These are phyloP conservation scores for Ptilodon capucinus DNA, from an alignment of 2,888 invertebrate species.

Conservation along the genomic window DNA sequence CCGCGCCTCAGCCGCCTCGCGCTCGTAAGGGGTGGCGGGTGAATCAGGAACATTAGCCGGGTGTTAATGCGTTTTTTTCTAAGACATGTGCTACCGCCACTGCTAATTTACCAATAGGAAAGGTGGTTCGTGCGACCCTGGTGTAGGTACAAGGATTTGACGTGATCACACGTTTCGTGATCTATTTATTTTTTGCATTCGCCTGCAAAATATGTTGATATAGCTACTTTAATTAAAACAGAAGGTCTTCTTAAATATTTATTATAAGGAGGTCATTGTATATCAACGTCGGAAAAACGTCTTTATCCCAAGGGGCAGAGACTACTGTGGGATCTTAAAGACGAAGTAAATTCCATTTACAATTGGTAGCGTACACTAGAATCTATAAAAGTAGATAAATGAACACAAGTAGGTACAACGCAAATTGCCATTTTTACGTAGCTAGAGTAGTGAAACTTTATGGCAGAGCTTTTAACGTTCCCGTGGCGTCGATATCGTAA, in stretches of 20 bases:
- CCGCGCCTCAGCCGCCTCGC: conserved; percentile 4
- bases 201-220: not conserved
- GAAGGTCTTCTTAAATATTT: too few species aligned
- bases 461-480: conserved; percentile 17
- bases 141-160: not conserved
- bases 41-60: conserved; percentile 64
- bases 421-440: not conserved
- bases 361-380: too few species aligned
- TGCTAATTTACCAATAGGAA: conserved; percentile 69
- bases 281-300: too few species aligned
- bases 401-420: too few species aligned
- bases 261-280: too few species aligned
- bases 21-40: conserved; percentile 28
- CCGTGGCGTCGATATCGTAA: conserved; percentile 32
- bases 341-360: too few species aligned
- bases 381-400: too few species aligned
- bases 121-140: conserved; percentile 46
- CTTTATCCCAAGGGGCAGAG: too few species aligned
- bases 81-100: conserved; percentile 69
- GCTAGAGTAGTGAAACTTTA: not conserved
- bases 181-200: not conserved
- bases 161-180: not conserved
- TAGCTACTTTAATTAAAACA: too few species aligned
- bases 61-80: conserved; percentile 76
- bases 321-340: too few species aligned